Evolutionary conservation across 1,140 invertebrate species (phyloP), one percentile per base, ranked within the genome.

Genomic region (Caenorhabditis brenneri): DNA sequence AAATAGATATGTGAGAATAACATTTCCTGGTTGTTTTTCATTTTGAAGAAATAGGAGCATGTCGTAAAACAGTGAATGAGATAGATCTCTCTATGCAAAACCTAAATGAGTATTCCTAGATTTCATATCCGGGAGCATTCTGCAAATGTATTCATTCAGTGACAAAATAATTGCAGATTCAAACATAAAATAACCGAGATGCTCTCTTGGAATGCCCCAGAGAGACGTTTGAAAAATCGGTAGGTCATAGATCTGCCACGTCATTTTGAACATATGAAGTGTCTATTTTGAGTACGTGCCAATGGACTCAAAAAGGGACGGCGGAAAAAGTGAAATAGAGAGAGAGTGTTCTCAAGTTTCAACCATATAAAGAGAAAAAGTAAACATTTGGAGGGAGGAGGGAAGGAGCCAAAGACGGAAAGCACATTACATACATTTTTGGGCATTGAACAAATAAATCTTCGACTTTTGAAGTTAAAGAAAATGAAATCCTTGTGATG

Each of bases 361-460:
- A 65, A 65, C 58, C 58, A 36, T 65, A 33, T 65, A 65, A 65
- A 65, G 58, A 65, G 31, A 65, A 36, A 65, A 65, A 65, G 58
- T 65, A 65, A 65, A 65, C 58, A 65, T 65, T 65, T 16, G n/a
- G 58, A 51, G 6, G 39, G 12, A 42, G 39, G 39, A 42, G 49
- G 19, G 19, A 51, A 22, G 6, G 49, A 51, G 6, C 58, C 9
- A 36, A 65, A 33, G 19, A 65, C n/a, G n/a, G 31, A 65, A 65
- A 36, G 33, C 58, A 65, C 33, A 65, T n/a, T 36, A 36, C 31
- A 6, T 65, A 19, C 29, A 33, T 39, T 33, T 36, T 65, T 65
- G 58, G 33, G 31, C 58, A 65, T 65, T 65, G 31, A 19, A 65
- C 53, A 55, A 55, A 55, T 29, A 55, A 12, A 22, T 55, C 24